These are phyloP conservation scores for Lysandra coridon DNA, from an alignment of 2,888 invertebrate genomes.

Conservation along the genomic window DNA sequence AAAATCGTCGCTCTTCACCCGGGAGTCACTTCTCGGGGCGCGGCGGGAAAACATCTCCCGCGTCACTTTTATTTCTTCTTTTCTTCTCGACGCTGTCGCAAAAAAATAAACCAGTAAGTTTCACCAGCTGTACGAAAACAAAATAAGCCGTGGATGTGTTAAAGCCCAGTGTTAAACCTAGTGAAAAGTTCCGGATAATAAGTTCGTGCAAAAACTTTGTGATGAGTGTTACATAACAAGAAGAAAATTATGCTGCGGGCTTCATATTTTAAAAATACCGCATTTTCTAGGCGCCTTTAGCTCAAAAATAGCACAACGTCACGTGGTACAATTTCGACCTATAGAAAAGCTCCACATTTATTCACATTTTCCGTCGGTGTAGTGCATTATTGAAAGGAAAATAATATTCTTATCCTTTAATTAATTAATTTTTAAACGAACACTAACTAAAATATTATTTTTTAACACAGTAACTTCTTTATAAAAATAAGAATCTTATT, in stretches of 20 bases:
- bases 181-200: constrained; percentile 56
- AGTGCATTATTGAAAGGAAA: constrained; percentile 22
- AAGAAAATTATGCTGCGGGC: constrained; percentile 56
- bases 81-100: constrained; percentile 80
- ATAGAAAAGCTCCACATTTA: constrained; percentile 77
- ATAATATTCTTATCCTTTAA: not conserved
- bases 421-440: not conserved
- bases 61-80: constrained; percentile 81
- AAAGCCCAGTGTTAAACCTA: constrained; percentile 60
- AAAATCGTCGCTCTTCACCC: constrained; percentile 81
- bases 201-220: constrained; percentile 65
- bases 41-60: constrained; percentile 81
- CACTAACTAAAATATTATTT: constrained; percentile 24
- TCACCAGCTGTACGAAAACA: constrained; percentile 51
- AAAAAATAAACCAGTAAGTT: constrained; percentile 76
- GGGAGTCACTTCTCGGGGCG: constrained; percentile 80
- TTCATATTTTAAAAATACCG: constrained; percentile 79
- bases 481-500: constrained; percentile 44
- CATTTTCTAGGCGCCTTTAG: constrained; percentile 76
- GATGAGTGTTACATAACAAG: constrained; percentile 77
- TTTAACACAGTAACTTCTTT: not conserved
- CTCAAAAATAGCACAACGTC: constrained; percentile 74
- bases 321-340: constrained; percentile 76
- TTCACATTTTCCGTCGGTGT: constrained; percentile 54
- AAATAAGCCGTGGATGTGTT: constrained; percentile 61